These are phyloP conservation scores for Andrena chrysosceles DNA, from an alignment of 2,888 invertebrate genomes.

Conservation along the genomic window DNA sequence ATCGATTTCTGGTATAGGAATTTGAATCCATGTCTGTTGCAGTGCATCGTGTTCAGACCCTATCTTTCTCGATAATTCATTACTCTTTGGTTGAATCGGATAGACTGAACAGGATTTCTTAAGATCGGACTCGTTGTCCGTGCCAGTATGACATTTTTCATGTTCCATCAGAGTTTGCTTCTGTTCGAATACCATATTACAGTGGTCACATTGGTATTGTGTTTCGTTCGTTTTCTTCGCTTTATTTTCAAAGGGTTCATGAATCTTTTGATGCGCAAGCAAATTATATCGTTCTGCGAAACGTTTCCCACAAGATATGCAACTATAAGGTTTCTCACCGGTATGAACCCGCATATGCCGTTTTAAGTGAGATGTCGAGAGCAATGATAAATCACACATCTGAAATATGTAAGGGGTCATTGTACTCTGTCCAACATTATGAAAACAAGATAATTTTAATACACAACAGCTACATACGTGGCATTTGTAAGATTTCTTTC, in stretches of 20 bases:
- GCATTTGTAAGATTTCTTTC: conserved; percentile 79
- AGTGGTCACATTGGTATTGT: conserved; percentile 69
- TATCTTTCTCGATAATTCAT: conserved; percentile 27
- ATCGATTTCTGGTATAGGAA: conserved; percentile 44
- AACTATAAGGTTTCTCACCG: conserved; percentile 61
- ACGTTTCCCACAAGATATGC: conserved; percentile 61
- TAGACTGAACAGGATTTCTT: conserved; percentile 16
- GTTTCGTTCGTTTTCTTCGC: conserved; percentile 65
- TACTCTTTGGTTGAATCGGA: conserved; percentile 24
- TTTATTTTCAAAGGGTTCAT: conserved; percentile 72
- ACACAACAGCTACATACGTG: conserved; percentile 68
- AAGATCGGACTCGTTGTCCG: conserved; percentile 22
- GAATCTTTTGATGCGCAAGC: conserved; percentile 81
- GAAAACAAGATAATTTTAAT: neutral
- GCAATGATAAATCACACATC: conserved; percentile 87
- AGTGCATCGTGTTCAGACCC: conserved; percentile 22
- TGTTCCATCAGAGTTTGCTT: conserved; percentile 71
- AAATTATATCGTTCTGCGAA: conserved; percentile 84
- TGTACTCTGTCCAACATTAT: neutral
- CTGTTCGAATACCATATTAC: conserved; percentile 64
- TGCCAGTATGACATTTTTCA: conserved; percentile 51
- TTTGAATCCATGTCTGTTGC: conserved; percentile 58
- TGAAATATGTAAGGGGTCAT: conserved; percentile 38
- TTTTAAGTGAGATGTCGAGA: conserved; percentile 87
- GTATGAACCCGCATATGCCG: conserved; percentile 87